These are phyloP conservation scores for Ophraella communa DNA, from an alignment of 2,888 invertebrate species.

Conservation along the genomic window DNA sequence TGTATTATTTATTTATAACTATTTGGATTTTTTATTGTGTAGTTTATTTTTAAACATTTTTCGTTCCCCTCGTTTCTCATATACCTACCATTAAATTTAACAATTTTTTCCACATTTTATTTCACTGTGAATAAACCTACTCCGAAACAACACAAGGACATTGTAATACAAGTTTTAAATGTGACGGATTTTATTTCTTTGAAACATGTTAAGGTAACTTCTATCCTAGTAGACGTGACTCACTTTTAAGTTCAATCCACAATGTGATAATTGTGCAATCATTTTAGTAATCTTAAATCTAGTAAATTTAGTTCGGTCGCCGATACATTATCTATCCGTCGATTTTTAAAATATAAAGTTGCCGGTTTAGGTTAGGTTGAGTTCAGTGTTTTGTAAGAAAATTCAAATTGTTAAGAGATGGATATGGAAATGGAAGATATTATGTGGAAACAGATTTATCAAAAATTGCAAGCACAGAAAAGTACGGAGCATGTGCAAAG, in stretches of 20 bases:
- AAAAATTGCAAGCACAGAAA: slow-evolving; percentile 70
- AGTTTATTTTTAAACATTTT: no score
- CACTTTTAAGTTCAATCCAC: background rate
- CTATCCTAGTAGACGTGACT: background rate
- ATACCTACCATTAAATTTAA: no score
- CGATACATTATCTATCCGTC: no score
- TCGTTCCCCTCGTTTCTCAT: no score
- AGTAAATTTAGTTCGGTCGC: no score
- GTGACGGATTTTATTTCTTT: background rate
- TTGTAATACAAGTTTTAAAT: background rate
- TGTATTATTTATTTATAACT: no score
- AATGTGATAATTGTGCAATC: background rate
- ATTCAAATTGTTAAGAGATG: slow-evolving; percentile 25
- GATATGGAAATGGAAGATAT: slow-evolving; percentile 71
- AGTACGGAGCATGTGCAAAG: slow-evolving; percentile 64
- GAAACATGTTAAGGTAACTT: background rate
- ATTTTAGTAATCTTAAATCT: no score
- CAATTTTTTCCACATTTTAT: no score
- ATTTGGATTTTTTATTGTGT: no score
- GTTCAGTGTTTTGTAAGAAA: background rate
- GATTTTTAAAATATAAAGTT: no score
- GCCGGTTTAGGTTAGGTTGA: background rate
- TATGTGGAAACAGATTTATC: slow-evolving; percentile 81
- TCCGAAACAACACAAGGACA: background rate
- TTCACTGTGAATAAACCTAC: background rate